Evolutionary conservation across 2,888 invertebrate genomes (phyloP), one percentile per base, ranked within the genome.

Genomic region (Apotomis capreana): DNA sequence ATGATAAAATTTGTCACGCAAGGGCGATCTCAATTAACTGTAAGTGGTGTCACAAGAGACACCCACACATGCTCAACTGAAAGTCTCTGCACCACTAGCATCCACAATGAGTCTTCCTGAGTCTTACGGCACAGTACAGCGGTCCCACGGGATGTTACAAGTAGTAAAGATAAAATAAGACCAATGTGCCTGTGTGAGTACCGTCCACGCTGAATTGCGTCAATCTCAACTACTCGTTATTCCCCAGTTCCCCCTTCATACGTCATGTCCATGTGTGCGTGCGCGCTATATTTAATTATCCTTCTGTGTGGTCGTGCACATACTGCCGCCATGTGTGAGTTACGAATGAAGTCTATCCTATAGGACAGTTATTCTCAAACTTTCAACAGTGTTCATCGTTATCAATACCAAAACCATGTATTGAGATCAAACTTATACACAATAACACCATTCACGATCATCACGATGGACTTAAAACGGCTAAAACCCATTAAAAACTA

Each of bases 221-320:
- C 92, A 91, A 91, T 91, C 88, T 88, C 80, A 85, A 87, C 86
- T 81, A 82, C 81, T 87, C 83, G 86, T 86, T 86, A 87, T 86
- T 86, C 87, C 87, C 87, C 84, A 77, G 87, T 86, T 86, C 87
- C 87, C 87, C 84, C 78, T 88, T 82, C 87, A 84, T 85, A 85
- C 83, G 85, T 83, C 86, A 85, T 87, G 88, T 76, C 58, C 75
- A 70, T 71, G 68, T 84, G 91, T 90, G 86, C 86, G 89, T 36
- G 89, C 89, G 90, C 78, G 85, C 90, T 92, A 92, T 91, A 92
- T 91, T 89, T 91, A 90, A 89, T 88, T 87, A 84, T 83, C 85
- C 80, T 80, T 87, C 85, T 86, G 87, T 88, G 89, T 86, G 87
- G 83, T 83, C 84, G 84, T 83, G 81, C 83, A 82, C 89, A 89